These are phyloP conservation scores for Euclidia mi DNA, from an alignment of 2,888 invertebrate species.

Conservation along the genomic window DNA sequence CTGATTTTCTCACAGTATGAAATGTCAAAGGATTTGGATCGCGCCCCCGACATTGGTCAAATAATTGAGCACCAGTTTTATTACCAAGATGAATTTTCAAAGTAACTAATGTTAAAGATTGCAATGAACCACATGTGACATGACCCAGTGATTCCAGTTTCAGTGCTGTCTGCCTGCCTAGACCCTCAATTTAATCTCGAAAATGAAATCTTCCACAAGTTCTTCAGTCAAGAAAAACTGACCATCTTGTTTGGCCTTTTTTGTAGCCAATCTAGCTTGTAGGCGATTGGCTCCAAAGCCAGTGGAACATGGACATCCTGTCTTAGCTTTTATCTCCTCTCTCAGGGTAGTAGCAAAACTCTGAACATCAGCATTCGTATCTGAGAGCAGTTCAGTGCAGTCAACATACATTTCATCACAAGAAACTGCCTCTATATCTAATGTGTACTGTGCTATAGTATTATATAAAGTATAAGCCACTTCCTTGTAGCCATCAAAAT, in stretches of 20 bases:
- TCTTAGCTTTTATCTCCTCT: no score
- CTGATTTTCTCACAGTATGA: no score
- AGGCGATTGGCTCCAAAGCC: conserved; percentile 95
- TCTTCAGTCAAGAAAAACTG: conserved; percentile 95
- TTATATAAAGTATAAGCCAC: no score
- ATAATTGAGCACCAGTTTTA: no score
- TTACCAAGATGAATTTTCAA: no score
- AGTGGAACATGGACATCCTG: no score
- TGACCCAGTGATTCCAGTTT: conserved; percentile 83
- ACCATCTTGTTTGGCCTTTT: conserved; percentile 98
- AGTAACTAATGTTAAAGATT: no score
- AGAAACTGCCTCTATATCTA: conserved; percentile 98
- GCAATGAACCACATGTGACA: no score
- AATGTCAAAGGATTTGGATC: conserved; percentile 92
- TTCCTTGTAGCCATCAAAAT: no score
- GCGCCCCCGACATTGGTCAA: conserved; percentile 94
- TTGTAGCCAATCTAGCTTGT: conserved; percentile 97
- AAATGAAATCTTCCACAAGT: conserved; percentile 92
- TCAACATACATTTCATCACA: no score
- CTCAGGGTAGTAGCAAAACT: conserved; percentile 94
- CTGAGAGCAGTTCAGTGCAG: conserved; percentile 93
- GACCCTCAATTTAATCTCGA: conserved; percentile 91
- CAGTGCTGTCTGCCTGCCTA: conserved; percentile 80
- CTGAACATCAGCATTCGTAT: conserved; percentile 91
- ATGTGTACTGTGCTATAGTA: conserved; percentile 94